Evolutionary conservation across 2,888 invertebrate species (phyloP).

Genomic region (Syritta pipiens): DNA sequence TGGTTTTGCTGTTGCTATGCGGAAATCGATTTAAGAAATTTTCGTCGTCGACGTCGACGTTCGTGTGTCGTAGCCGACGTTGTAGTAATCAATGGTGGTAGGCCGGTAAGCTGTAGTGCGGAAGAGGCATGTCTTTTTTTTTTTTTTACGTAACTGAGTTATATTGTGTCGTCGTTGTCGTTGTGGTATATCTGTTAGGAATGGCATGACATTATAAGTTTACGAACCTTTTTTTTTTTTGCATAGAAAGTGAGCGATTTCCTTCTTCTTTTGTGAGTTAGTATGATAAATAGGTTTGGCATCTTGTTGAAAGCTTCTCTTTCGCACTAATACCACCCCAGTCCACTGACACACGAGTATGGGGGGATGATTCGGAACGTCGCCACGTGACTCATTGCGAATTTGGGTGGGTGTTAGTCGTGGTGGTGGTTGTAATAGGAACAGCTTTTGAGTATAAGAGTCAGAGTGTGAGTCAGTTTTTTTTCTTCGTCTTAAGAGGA

Average conservation of each 20-base stretch:
- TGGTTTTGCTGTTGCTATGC: slow-evolving; percentile 71
- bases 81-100: not conserved
- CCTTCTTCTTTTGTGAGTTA: slow-evolving; percentile 39
- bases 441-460: slow-evolving; percentile 39
- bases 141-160: slow-evolving; percentile 45
- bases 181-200: slow-evolving; percentile 53
- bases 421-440: slow-evolving; percentile 26
- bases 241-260: slow-evolving; percentile 47
- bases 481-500: slow-evolving; percentile 16
- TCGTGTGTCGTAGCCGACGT: not conserved
- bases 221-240: slow-evolving; percentile 21
- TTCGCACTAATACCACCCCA: slow-evolving; percentile 17
- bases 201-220: slow-evolving; percentile 25
- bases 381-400: slow-evolving; percentile 47
- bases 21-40: slow-evolving; percentile 70
- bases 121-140: slow-evolving; percentile 32
- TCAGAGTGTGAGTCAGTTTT: slow-evolving; percentile 44
- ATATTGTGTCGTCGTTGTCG: slow-evolving; percentile 38
- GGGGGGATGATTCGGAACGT: slow-evolving; percentile 18
- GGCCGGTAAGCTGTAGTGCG: not conserved
- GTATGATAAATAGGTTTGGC: slow-evolving; percentile 59
- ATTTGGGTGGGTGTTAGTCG: slow-evolving; percentile 31
- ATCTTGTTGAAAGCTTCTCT: slow-evolving; percentile 43
- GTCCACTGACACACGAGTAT: not conserved
- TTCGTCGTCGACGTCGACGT: slow-evolving; percentile 45